Conservation (phyloP, 2,797 vertebrate species). For the Varecia variegata region DNA sequence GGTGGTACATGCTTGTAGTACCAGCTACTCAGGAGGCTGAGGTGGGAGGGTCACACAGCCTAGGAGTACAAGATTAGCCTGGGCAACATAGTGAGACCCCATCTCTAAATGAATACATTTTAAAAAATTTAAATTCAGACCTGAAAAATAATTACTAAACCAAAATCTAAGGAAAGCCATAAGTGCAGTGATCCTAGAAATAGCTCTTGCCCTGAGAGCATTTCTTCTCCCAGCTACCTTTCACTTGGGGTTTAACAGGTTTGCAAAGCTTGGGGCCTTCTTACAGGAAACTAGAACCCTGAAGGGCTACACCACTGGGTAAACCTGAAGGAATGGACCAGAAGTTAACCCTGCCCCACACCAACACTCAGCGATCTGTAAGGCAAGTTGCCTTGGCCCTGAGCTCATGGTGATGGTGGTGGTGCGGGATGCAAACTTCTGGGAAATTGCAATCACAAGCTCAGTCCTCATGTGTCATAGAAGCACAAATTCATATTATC, state of each 20-base stretch:
- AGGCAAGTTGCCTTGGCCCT: not conserved
- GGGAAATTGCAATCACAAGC: not conserved
- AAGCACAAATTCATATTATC: too few species aligned
- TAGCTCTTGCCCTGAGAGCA: not conserved
- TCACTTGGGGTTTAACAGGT: not conserved
- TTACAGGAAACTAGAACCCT: not conserved
- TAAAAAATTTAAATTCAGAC: not conserved
- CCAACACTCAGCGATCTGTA: not conserved
- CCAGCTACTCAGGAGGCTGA: not conserved
- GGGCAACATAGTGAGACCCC: not conserved
- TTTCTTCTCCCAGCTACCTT: not conserved
- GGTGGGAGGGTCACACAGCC: not conserved
- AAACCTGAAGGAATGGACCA: not conserved
- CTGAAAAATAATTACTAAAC: not conserved
- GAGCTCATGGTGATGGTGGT: rapidly evolving
- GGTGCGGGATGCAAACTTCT: too few species aligned
- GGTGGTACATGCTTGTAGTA: not conserved
- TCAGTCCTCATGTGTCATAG: not conserved
- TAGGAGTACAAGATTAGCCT: not conserved
- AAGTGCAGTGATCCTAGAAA: not conserved
- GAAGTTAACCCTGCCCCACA: not conserved
- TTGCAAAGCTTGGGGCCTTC: not conserved
- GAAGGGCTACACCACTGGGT: not conserved
- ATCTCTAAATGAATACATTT: not conserved
- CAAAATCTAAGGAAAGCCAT: not conserved